A percentile compares a stretch with the other conserved stretches of the same genome.
phyloP scores from a whole-genome alignment of 2,797 vertebrate species.

The Echeneis naucrates region DNA sequence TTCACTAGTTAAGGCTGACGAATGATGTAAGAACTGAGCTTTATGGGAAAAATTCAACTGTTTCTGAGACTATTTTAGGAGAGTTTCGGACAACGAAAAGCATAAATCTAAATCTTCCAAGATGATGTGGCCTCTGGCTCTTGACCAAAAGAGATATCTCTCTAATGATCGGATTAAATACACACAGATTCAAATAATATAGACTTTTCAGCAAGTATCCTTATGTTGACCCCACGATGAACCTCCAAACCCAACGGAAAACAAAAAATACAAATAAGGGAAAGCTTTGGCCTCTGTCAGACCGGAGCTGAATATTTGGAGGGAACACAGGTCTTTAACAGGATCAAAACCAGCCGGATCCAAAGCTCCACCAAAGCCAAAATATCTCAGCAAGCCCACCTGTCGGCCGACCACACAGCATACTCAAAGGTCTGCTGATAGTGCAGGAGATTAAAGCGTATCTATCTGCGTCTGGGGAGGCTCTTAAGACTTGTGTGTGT shows the following conservation, averaged over 20 bases:
- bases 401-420: constrained; percentile 61
- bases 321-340: constrained; percentile 35
- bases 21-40: too few relatives aligned
- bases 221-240: neutral
- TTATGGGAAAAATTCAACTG: too few relatives aligned
- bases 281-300: neutral
- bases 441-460: constrained; percentile 49
- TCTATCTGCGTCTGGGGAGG: constrained; percentile 53
- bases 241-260: neutral
- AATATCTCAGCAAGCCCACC: constrained; percentile 55
- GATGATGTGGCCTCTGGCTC: neutral
- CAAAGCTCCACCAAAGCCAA: constrained; percentile 33
- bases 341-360: constrained; percentile 57
- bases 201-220: neutral
- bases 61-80: too few relatives aligned
- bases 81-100: too few relatives aligned
- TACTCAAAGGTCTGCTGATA: constrained; percentile 62
- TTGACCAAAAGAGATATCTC: neutral
- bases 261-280: neutral
- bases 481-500: constrained; percentile 10
- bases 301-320: constrained; percentile 6
- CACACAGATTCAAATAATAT: neutral
- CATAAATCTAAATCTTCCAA: neutral
- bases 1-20: too few relatives aligned
- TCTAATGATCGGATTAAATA: neutral